A percentile compares a stretch with the other conserved stretches of the same genome.
Evolutionary conservation across 2,888 invertebrate species (phyloP).

Genomic region (Lasius fuliginosus): DNA sequence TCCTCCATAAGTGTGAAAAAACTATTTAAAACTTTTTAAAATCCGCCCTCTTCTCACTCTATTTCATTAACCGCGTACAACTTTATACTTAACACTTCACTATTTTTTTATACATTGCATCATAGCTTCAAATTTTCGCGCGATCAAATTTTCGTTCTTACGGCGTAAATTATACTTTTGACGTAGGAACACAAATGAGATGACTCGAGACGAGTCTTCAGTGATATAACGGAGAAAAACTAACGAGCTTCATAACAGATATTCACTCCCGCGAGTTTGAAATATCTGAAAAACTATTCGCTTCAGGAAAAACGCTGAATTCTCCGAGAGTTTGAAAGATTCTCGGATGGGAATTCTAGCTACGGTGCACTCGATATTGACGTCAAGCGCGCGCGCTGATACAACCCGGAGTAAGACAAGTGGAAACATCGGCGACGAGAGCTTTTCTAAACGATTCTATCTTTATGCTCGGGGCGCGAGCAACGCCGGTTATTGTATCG

Average conservation of each 20-base stretch:
- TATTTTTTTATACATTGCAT: conserved; percentile 30
- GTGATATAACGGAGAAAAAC: neutral
- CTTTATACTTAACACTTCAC: conserved; percentile 28
- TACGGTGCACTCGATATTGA: conserved; percentile 39
- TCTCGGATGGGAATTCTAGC: conserved; percentile 21
- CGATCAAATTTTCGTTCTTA: conserved; percentile 10
- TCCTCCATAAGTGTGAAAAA: conserved; percentile 35
- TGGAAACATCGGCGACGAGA: conserved; percentile 49
- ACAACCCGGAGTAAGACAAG: conserved; percentile 52
- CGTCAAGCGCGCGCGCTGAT: conserved; percentile 49
- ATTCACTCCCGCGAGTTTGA: conserved; percentile 28
- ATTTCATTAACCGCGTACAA: conserved; percentile 43
- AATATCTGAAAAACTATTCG: conserved; percentile 27
- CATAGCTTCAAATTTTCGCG: conserved; percentile 11
- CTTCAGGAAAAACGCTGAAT: conserved; percentile 35
- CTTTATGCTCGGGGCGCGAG: conserved; percentile 39
- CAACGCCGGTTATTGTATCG: conserved; percentile 60
- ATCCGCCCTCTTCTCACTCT: conserved; percentile 17
- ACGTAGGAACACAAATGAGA: neutral
- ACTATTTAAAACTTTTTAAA: conserved; percentile 50
- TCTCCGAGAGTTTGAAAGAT: conserved; percentile 50
- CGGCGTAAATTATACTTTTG: conserved; percentile 12
- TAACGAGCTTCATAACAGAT: neutral
- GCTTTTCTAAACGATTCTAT: conserved; percentile 55
- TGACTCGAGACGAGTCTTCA: neutral